phyloP scores from a whole-genome alignment of 2,113 vertebrate genomes.

The Peromyscus polionotus region DNA sequence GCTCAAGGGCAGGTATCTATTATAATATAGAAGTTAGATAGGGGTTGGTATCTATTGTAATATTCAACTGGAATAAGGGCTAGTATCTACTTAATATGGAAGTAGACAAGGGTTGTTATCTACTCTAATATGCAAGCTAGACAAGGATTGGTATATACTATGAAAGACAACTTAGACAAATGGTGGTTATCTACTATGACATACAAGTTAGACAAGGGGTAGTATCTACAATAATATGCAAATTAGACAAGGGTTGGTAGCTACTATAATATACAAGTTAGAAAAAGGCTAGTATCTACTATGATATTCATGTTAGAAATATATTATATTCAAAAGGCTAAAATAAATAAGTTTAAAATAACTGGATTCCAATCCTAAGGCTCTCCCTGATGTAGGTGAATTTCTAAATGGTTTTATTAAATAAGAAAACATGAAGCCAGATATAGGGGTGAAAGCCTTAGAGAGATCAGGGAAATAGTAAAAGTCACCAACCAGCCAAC shows the following conservation, averaged over 20 bases:
- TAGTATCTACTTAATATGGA: neutral
- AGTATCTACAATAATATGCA: neutral
- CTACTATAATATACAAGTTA: neutral
- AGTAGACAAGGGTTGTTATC: neutral
- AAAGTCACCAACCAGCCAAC: too few relatives aligned
- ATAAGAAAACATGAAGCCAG: too few relatives aligned
- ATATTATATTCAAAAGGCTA: neutral
- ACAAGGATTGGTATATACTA: too few relatives aligned
- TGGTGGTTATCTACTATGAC: neutral
- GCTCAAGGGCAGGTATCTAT: neutral
- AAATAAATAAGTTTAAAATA: neutral
- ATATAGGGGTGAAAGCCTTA: too few relatives aligned
- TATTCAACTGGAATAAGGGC: neutral
- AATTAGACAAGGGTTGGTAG: neutral
- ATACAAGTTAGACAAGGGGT: neutral
- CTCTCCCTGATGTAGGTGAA: neutral
- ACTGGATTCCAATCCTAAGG: neutral
- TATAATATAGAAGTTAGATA: neutral
- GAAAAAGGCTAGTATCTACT: neutral
- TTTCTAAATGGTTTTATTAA: too few relatives aligned
- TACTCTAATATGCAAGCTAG: neutral
- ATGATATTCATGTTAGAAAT: neutral
- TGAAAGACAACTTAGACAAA: neutral
- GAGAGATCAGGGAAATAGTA: too few relatives aligned
- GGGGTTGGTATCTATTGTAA: neutral